Conservation (phyloP, 2,797 vertebrate species). For the Salarias fasciatus region DNA sequence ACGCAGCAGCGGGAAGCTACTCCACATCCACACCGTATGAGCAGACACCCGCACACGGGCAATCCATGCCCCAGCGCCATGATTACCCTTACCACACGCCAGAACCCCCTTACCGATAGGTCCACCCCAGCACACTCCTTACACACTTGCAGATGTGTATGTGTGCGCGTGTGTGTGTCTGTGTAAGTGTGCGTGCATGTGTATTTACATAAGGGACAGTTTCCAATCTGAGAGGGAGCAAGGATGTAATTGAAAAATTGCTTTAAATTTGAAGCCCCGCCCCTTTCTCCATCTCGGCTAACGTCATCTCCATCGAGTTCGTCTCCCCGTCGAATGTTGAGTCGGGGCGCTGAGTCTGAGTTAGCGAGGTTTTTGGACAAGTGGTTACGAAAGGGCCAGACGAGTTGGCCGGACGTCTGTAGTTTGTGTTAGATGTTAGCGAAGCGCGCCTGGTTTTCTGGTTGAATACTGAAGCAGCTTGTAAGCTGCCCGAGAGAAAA, state of each 20-base stretch:
- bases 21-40: constrained; percentile 83
- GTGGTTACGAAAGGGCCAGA: constrained; percentile 3
- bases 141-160: constrained; percentile 64
- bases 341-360: constrained; percentile 3
- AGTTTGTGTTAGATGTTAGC: constrained; percentile 25
- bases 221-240: constrained; percentile 47
- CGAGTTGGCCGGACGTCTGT: constrained; percentile 19
- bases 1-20: constrained; percentile 75
- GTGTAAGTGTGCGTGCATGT: constrained; percentile 21
- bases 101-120: constrained; percentile 88
- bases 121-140: constrained; percentile 60
- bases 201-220: constrained; percentile 69
- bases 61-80: constrained; percentile 84
- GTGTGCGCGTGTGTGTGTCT: constrained; percentile 46
- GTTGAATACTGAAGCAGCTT: constrained; percentile 22
- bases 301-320: constrained; percentile 14
- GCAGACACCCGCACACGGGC: constrained; percentile 86
- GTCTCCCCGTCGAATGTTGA: constrained; percentile 9
- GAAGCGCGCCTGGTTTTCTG: constrained; percentile 33
- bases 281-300: constrained; percentile 39
- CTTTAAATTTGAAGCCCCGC: constrained; percentile 39
- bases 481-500: constrained; percentile 15
- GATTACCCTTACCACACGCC: constrained; percentile 87
- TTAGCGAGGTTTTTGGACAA: constrained; percentile 12
- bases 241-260: constrained; percentile 46